These are phyloP conservation scores for Ophiodon elongatus DNA, from an alignment of 2,113 vertebrate species.

Conservation along the genomic window DNA sequence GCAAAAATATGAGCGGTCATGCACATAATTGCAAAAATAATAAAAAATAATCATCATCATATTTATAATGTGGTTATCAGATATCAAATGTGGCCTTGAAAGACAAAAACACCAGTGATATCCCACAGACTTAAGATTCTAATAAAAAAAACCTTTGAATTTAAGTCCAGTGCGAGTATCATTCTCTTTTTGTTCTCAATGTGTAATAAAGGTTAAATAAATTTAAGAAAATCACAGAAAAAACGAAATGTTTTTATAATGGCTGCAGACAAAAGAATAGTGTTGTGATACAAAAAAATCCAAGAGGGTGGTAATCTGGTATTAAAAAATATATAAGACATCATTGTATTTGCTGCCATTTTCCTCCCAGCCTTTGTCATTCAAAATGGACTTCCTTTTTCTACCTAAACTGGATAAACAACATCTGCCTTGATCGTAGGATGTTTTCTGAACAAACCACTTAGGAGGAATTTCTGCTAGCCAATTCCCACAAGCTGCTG, in stretches of 20 bases:
- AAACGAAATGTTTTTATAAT: neutral
- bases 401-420: slow-evolving; percentile 84
- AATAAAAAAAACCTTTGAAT: neutral
- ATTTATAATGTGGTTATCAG: neutral
- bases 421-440: slow-evolving; percentile 86
- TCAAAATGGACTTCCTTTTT: slow-evolving; percentile 72
- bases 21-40: neutral
- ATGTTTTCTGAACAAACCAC: slow-evolving; percentile 87
- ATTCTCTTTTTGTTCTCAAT: neutral
- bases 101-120: neutral
- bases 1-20: slow-evolving; percentile 2
- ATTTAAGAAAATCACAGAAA: slow-evolving; percentile 36
- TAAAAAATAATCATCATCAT: neutral
- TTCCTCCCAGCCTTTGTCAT: slow-evolving; percentile 71
- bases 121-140: neutral
- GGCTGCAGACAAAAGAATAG: slow-evolving; percentile 42
- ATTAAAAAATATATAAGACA: slow-evolving; percentile 37
- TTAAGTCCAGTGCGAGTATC: neutral
- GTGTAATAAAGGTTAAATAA: slow-evolving; percentile 10
- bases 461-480: slow-evolving; percentile 85
- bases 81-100: neutral
- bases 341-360: slow-evolving; percentile 47
- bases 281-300: slow-evolving; percentile 2
- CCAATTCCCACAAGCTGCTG: slow-evolving; percentile 88
- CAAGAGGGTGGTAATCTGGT: slow-evolving; percentile 41